Evolutionary conservation across 2,797 vertebrate genomes (phyloP).

Genomic region (Mormyrops attenuatus): DNA sequence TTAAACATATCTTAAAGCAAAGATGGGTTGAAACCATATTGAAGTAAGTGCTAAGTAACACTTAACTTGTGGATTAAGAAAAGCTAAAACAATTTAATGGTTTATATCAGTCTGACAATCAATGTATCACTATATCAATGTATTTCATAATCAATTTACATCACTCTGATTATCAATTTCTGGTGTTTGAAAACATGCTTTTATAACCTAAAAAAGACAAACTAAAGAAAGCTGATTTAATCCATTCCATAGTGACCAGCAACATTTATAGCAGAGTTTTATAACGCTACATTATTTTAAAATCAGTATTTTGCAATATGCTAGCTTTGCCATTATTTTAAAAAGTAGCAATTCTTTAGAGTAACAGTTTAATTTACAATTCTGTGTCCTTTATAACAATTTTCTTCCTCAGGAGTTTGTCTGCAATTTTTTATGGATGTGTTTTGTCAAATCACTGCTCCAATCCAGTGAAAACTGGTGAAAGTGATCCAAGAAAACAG

Average conservation of each 20-base stretch:
- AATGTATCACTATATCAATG: neutral
- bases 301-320: neutral
- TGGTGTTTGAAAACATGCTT: slow-evolving; percentile 20
- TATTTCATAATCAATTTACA: slow-evolving; percentile 5
- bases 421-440: neutral
- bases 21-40: neutral
- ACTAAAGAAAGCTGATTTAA: slow-evolving; percentile 16
- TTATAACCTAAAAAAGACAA: neutral
- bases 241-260: neutral
- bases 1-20: slow-evolving; percentile 28
- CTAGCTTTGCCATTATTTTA: neutral
- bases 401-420: neutral
- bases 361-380: neutral
- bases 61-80: slow-evolving; percentile 35
- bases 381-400: neutral
- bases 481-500: slow-evolving; percentile 27
- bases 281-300: neutral
- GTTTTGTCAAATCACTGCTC: neutral
- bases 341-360: neutral
- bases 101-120: neutral
- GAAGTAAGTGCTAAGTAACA: neutral
- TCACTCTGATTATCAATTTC: slow-evolving; percentile 22
- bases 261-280: neutral
- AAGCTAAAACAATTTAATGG: slow-evolving; percentile 33
- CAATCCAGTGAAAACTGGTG: neutral